Evolutionary conservation across 2,113 vertebrate species (phyloP).

Genomic region (Diadophis punctatus): DNA sequence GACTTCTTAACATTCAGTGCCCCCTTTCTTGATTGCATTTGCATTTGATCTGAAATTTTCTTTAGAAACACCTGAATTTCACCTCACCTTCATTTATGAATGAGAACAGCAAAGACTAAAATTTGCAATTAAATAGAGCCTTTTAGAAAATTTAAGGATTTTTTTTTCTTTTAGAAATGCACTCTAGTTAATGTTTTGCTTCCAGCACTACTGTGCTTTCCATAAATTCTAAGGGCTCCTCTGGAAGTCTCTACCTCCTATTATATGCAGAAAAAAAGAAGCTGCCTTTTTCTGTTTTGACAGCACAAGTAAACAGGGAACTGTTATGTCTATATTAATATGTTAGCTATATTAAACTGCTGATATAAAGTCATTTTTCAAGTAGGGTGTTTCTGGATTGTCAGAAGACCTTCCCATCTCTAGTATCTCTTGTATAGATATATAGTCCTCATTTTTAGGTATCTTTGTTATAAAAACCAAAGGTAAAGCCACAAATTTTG

Average conservation of each 20-base stretch:
- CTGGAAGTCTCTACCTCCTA: slow-evolving; percentile 73
- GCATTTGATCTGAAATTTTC: slow-evolving; percentile 17
- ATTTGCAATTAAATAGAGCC: slow-evolving; percentile 31
- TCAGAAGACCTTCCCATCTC: neutral
- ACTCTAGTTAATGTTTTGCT: slow-evolving; percentile 40
- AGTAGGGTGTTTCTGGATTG: slow-evolving; percentile 38
- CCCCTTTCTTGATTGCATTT: slow-evolving; percentile 8
- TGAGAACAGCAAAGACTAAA: slow-evolving; percentile 40
- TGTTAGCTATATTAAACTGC: slow-evolving; percentile 44
- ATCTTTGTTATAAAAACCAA: slow-evolving; percentile 60
- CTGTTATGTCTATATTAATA: slow-evolving; percentile 35
- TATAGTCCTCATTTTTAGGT: slow-evolving; percentile 48
- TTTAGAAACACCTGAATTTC: slow-evolving; percentile 40
- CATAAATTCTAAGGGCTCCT: slow-evolving; percentile 60
- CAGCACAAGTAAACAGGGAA: slow-evolving; percentile 61
- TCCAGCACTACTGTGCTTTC: slow-evolving; percentile 51
- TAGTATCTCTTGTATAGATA: slow-evolving; percentile 60
- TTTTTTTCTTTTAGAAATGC: slow-evolving; percentile 22
- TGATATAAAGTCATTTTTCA: slow-evolving; percentile 46
- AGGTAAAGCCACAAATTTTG: slow-evolving; percentile 60
- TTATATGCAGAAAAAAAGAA: slow-evolving; percentile 61
- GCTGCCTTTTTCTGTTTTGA: slow-evolving; percentile 62
- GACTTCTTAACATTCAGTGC: slow-evolving; percentile 59
- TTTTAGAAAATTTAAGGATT: slow-evolving; percentile 33
- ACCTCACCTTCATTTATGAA: slow-evolving; percentile 36